phyloP scores from a whole-genome alignment of 2,888 invertebrate genomes.

The Sturmia bella region DNA sequence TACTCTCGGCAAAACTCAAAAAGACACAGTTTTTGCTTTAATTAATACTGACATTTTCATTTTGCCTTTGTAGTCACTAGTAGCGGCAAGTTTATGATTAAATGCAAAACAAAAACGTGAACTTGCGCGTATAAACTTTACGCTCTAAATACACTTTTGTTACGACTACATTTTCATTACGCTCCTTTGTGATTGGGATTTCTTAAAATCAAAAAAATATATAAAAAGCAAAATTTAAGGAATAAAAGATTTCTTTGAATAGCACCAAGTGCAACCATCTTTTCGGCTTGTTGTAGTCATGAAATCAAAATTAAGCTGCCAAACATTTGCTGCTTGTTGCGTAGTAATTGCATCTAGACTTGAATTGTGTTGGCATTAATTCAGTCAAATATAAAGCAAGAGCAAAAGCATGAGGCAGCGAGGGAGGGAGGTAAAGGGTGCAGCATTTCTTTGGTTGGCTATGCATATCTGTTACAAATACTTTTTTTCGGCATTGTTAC shows the following conservation, averaged over 20 bases:
- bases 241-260: constrained; percentile 22
- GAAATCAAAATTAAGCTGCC: constrained; percentile 24
- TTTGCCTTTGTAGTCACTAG: background rate
- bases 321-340: background rate
- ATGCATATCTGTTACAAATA: constrained; percentile 5
- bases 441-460: background rate
- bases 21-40: background rate
- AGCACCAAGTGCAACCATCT: background rate
- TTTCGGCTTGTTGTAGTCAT: background rate
- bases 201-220: constrained; percentile 3
- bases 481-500: constrained; percentile 37
- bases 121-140: constrained; percentile 40
- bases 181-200: background rate
- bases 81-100: constrained; percentile 32
- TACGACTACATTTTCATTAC: background rate
- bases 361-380: constrained; percentile 6
- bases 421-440: background rate
- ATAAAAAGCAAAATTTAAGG: constrained; percentile 32
- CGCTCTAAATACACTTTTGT: constrained; percentile 47
- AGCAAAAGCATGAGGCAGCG: too few species aligned
- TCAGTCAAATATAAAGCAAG: background rate
- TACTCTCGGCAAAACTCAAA: background rate
- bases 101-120: constrained; percentile 28
- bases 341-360: background rate
- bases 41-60: background rate